Conservation (phyloP, 2,797 vertebrate genomes). For the Salarias fasciatus region DNA sequence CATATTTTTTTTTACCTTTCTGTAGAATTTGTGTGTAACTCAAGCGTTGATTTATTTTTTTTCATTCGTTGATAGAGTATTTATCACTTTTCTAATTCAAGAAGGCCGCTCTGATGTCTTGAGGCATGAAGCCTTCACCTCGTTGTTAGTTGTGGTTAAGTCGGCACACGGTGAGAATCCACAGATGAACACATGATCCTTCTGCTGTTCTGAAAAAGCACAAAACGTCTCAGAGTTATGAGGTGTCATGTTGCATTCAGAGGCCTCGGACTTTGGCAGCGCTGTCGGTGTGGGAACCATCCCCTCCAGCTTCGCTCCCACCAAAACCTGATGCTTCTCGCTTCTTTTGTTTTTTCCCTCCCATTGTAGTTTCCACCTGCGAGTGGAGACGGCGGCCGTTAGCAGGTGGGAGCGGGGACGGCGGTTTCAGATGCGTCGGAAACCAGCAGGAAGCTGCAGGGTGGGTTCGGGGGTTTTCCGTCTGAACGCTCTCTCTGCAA, state of each 20-base stretch:
- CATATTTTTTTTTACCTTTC: too few relatives aligned
- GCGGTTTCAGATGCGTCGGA: constrained; percentile 23
- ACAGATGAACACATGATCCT: too few relatives aligned
- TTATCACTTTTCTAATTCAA: too few relatives aligned
- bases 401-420: neutral
- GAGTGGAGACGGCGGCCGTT: accelerated
- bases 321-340: constrained; percentile 43
- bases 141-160: too few relatives aligned
- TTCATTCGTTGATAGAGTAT: too few relatives aligned
- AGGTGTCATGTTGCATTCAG: constrained; percentile 24
- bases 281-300: constrained; percentile 18
- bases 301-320: constrained; percentile 42
- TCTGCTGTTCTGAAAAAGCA: neutral
- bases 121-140: too few relatives aligned
- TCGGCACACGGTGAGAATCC: too few relatives aligned
- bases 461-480: constrained; percentile 17
- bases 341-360: constrained; percentile 32
- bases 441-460: constrained; percentile 29
- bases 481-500: neutral
- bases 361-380: constrained; percentile 9
- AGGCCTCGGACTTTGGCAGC: neutral
- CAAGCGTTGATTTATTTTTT: too few relatives aligned
- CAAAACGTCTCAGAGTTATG: neutral
- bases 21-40: too few relatives aligned
- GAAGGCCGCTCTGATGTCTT: too few relatives aligned